A percentile compares a stretch with the other conserved stretches of the same genome.
Conservation (phyloP, 2,113 vertebrate genomes). For the Clarias batrachus region DNA sequence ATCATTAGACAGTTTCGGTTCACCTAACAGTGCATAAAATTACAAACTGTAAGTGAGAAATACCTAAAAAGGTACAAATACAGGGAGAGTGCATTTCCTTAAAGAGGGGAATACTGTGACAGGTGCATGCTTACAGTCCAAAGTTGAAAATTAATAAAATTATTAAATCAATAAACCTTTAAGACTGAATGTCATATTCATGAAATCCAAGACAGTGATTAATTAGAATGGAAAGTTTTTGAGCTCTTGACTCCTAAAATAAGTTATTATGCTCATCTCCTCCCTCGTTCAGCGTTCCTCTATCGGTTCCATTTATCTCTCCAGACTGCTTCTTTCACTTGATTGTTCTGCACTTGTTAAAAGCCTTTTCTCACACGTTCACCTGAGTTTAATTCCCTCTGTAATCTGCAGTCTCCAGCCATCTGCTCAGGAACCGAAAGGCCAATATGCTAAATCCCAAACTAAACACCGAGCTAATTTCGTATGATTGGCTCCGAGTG, state of each 20-base stretch:
- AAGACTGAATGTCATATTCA: not conserved
- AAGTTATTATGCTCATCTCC: constrained; percentile 2
- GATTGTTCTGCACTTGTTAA: constrained; percentile 14
- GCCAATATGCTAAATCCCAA: constrained; percentile 48
- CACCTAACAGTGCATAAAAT: not conserved
- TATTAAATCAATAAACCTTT: not conserved
- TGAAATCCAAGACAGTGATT: not conserved
- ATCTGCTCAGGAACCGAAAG: constrained; percentile 43
- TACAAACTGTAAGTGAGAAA: not conserved
- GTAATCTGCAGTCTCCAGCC: constrained; percentile 32
- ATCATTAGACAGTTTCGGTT: not conserved
- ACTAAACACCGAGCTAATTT: constrained; percentile 58
- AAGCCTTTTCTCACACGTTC: constrained; percentile 17
- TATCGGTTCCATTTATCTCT: too few relatives aligned
- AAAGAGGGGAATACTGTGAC: not conserved
- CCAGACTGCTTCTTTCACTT: not conserved
- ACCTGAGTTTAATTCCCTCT: constrained; percentile 36
- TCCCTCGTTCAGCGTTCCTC: not conserved
- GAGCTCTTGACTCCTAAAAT: not conserved
- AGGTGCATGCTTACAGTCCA: not conserved
- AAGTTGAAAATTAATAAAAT: not conserved
- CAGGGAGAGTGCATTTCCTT: not conserved
- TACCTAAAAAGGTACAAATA: not conserved
- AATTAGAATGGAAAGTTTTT: not conserved
- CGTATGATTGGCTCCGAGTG: constrained; percentile 53